phyloP scores from a whole-genome alignment of 2,797 vertebrate species.

The Botia kubotai region DNA sequence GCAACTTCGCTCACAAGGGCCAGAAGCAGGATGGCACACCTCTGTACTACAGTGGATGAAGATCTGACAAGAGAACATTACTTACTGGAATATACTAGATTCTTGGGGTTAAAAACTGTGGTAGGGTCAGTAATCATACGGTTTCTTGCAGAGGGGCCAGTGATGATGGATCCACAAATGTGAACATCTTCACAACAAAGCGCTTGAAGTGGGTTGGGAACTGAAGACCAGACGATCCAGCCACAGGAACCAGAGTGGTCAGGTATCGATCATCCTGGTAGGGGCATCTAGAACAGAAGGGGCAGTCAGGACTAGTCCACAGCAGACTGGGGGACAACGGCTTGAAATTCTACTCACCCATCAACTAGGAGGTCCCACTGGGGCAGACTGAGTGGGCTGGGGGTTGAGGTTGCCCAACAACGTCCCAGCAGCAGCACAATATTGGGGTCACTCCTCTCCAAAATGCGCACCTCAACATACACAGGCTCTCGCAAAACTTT shows the following conservation, averaged over 20 bases:
- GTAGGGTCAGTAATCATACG: constrained; percentile 53
- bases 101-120: not conserved
- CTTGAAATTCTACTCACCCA: not conserved
- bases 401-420: constrained; percentile 40
- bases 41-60: constrained; percentile 71
- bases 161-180: constrained; percentile 64
- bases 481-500: constrained; percentile 40
- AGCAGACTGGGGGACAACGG: not conserved
- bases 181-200: constrained; percentile 78
- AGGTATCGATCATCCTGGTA: constrained; percentile 67
- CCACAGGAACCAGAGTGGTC: constrained; percentile 61
- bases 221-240: constrained; percentile 48
- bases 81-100: no score
- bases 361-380: constrained; percentile 40
- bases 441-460: constrained; percentile 63
- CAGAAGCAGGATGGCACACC: constrained; percentile 62
- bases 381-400: not conserved
- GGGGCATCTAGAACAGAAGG: constrained; percentile 64
- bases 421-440: constrained; percentile 32
- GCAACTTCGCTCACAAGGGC: constrained; percentile 68
- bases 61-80: constrained; percentile 61
- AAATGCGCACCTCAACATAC: constrained; percentile 37
- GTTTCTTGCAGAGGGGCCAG: constrained; percentile 56
- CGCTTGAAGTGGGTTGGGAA: constrained; percentile 68
- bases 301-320: not conserved